Evolutionary conservation across 92 coral and sea anemone species (phyloP), one percentile per base, ranked within the genome.

Genomic region (Metridium senile): DNA sequence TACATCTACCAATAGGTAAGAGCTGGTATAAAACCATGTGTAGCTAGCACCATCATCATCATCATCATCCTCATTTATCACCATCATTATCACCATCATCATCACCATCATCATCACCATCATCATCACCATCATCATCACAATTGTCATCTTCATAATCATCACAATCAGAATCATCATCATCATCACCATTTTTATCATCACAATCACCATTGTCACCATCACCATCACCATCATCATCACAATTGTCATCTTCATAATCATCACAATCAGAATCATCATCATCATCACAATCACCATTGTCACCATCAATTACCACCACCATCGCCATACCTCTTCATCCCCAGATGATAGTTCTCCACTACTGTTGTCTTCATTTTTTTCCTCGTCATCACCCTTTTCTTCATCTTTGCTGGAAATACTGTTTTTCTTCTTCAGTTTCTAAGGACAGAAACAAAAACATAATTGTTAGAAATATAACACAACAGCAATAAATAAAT

Each of bases 311-410:
- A 39, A 39, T 39, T 13, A 39, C 13, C 49, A 39, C 13, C 49
- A 39, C 20, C 56, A 68, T 7, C n/a, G 29, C 19, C 16, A 9
- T 58, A 73, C 78, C 78, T 73, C 78, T 62, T 73, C 78, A 73
- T 73, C 78, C 21, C 68, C 78, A 30, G 78, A 73, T 1, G 78
- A 32, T 11, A 73, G 46, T n/a, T 73, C 76, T 1, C 63, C 78
- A 33, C 64, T 62, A 73, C 78, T 73, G 56, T 62, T 73, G 26
- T 73, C 87, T 47, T 67, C 82, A 9, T 11, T 49, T 21, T 78
- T 34, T 9, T 82, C 87, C 30, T 81, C 86, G 20, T 86, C 49
- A 39, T 39, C 49, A 39, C 13, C 49, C 49, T 39, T 39, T 6
- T 39, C 49, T 39, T 39, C 86, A 1, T 81, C 75, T 52, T 86